Evolutionary conservation across 1,140 invertebrate genomes (phyloP), one percentile per base, ranked within the genome.

Genomic region (Euborellia annulipes): DNA sequence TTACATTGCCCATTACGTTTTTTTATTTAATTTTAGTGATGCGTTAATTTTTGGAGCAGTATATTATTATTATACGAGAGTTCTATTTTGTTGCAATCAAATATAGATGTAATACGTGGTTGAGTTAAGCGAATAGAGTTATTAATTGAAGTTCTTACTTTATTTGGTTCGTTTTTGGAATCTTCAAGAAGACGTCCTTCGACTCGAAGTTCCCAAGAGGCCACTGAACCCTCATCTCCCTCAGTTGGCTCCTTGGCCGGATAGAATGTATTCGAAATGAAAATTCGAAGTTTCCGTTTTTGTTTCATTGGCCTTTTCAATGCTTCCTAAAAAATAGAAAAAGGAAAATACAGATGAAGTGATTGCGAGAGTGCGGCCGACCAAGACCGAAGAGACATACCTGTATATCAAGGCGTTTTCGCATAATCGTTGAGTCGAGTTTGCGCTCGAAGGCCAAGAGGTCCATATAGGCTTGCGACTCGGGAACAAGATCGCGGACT

Each of bases 391-490:
- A n/a, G n/a, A n/a, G n/a, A n/a, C n/a, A n/a, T 50, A 65, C 64
- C 55, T 84, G 94, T 54, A 99, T 98, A 62, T 98, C 95, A n/a
- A 98, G 68, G 34, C 91, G 73, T 67, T 98, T 98, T 49, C 95
- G 69, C 85, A 95, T 96, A 50, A 99, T 97, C 20, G 93, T 98
- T 3, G 91, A 88, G 66, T 99, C 95, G 39, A 99, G 67, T 67
- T 98, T 98, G 32, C 93, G 72, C 66, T 98, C 95, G 68, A 98
- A 98, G 2, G 92, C 86, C 38, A 98, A 67, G 41, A 98, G 68
- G 68, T 98, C 93, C 93, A 98, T 98, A 60, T 98, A 98, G 4
- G 94, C 94, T 67, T 99, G 93, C 43, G 92, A 96, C 65, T 98
- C 94, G 0, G 94, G 94, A 20, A 98, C 94, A 46, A 98, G 70